Base-by-base conservation (phyloP, 2,113 vertebrate species). In the Lampris incognitus region DNA sequence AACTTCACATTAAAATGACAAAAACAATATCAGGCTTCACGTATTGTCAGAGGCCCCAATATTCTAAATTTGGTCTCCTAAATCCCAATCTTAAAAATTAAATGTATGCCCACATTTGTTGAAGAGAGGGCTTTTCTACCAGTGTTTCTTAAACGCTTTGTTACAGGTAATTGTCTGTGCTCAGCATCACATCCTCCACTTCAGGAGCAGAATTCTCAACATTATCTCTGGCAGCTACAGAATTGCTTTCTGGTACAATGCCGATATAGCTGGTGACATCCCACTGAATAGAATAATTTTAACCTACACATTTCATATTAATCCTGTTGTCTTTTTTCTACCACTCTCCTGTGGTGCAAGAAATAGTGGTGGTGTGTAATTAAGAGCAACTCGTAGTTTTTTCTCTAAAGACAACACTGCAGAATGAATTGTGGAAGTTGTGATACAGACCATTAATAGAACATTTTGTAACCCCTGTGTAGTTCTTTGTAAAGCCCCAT, bases 371-470 rank as follows among this genome's bases (percentile, higher is more conserved):
- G 49, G 51, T 6, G 63, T 61, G 60, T 61, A 69, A 76, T 76
- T 76, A 72, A 57, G 57, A 67, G 3, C 40, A 6, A 9, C 40
- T 59, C 55, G 1, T 44, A 61, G 54, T 63, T 73, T 52, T 52
- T 52, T 9, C 50, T 52, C 54, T 56, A 56, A 56, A 56, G 24
- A 24, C 54, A n/a, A 3, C 54, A 24, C 3, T 56, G 70, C 72
- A 61, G 60, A 59, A 67, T 55, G 36, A 57, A 63, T 60, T 41
- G 56, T 70, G 61, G 64, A 71, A 71, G 50, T 37, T 13, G 60
- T 9, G 8, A 44, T 13, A 54, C 6, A 3, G 51, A 54, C 11
- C 51, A 11, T 54, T 54, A 54, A 54, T 54, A 3, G 11, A 7
- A 40, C 6, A 6, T 50, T 62, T 37, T 5, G 0, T n/a, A 44